A percentile compares a stretch with the other conserved stretches of the same genome.
Conservation (phyloP, 92 coral and sea anemone species). For the Phymanthus crucifer region DNA sequence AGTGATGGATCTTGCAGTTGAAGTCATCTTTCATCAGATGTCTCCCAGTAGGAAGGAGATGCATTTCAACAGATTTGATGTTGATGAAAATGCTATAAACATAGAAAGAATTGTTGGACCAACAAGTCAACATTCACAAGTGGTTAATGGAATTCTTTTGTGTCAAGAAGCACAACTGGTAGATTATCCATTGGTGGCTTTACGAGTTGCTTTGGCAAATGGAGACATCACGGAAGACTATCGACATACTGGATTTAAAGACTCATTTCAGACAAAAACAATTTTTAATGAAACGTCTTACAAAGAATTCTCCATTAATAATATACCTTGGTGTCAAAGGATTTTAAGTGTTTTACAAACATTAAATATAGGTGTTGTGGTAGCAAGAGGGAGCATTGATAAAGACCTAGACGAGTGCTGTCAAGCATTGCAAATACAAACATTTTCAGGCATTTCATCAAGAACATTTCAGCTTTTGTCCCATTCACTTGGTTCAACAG, state of each 20-base stretch:
- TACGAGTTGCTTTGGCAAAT: slow-evolving; percentile 62
- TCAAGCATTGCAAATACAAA: slow-evolving; percentile 48
- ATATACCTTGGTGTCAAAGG: slow-evolving; percentile 53
- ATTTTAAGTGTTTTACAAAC: slow-evolving; percentile 32
- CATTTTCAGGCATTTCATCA: slow-evolving; percentile 53
- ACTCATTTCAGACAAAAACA: slow-evolving; percentile 47
- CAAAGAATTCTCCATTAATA: slow-evolving; percentile 15
- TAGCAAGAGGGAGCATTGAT: slow-evolving; percentile 69
- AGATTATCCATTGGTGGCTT: slow-evolving; percentile 9
- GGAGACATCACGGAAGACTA: slow-evolving; percentile 79
- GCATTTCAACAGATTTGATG: slow-evolving; percentile 32
- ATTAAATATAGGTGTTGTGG: slow-evolving; percentile 57
- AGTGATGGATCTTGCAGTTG: slow-evolving; percentile 78
- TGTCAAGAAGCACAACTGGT: slow-evolving; percentile 24
- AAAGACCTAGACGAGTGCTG: slow-evolving; percentile 61
- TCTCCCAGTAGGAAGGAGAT: slow-evolving; percentile 12
- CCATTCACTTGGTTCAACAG: slow-evolving; percentile 48
- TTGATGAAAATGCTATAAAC: slow-evolving; percentile 56
- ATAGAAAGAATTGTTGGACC: slow-evolving; percentile 81
- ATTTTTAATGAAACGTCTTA: slow-evolving; percentile 22
- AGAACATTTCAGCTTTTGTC: slow-evolving; percentile 70
- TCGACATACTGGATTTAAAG: slow-evolving; percentile 74
- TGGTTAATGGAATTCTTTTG: slow-evolving; percentile 71
- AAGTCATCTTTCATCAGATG: slow-evolving; percentile 57
- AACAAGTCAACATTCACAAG: slow-evolving; percentile 49